phyloP scores from a whole-genome alignment of 1,140 invertebrate genomes.

The Tetramorium simillimum region DNA sequence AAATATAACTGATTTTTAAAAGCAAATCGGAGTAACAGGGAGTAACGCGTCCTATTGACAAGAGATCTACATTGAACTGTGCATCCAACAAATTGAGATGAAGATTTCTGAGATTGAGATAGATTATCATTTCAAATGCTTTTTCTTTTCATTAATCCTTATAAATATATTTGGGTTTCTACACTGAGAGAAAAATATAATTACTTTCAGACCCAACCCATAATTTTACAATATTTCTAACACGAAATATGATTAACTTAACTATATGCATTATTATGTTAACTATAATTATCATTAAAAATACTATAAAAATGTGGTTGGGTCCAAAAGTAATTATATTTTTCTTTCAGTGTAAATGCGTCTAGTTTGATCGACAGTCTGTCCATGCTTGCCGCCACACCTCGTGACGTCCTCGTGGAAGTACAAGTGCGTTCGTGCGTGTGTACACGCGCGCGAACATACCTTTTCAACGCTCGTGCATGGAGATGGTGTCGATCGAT shows the following conservation, averaged over 20 bases:
- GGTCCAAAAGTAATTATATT: too few species aligned
- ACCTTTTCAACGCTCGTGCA: slow-evolving; percentile 15
- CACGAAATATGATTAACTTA: too few species aligned
- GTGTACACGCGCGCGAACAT: slow-evolving; percentile 17
- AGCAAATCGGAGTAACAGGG: neutral
- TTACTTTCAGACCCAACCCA: too few species aligned
- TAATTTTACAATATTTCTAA: too few species aligned
- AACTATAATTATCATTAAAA: too few species aligned
- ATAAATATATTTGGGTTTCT: neutral
- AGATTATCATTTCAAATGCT: neutral
- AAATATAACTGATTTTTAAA: neutral
- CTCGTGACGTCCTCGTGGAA: slow-evolving; percentile 10
- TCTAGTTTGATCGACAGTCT: neutral
- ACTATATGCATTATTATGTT: too few species aligned
- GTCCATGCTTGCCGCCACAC: slow-evolving; percentile 9
- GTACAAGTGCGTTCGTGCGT: slow-evolving; percentile 48
- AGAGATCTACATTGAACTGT: neutral
- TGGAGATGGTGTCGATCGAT: slow-evolving; percentile 15
- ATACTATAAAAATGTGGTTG: too few species aligned
- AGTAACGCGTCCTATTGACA: neutral
- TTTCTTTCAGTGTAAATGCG: neutral
- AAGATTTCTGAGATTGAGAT: neutral
- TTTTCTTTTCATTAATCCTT: neutral
- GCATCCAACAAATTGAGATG: neutral
- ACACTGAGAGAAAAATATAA: too few species aligned